Conservation (phyloP, 53 echinoderm and acorn worm genomes). For the Paelopatides confundens region DNA sequence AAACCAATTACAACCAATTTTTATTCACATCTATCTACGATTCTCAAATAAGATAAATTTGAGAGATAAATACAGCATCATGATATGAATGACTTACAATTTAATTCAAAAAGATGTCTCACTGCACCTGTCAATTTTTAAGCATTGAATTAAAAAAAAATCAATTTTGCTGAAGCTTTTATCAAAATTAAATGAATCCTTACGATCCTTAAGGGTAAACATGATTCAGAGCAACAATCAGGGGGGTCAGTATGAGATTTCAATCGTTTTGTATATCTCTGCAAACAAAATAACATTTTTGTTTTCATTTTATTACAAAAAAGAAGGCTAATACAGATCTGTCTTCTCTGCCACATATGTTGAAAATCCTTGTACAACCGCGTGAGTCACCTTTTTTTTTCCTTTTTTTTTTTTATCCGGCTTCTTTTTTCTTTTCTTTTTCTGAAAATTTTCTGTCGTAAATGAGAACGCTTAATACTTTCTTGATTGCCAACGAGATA, state of each 20-base stretch:
- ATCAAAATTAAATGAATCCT: background rate
- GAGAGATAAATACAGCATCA: background rate
- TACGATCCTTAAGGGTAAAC: conserved; percentile 9
- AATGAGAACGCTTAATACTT: conserved; percentile 31
- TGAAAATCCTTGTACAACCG: background rate
- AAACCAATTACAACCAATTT: background rate
- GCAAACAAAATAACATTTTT: background rate
- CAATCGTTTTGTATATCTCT: background rate
- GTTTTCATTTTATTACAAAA: background rate
- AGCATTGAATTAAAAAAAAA: background rate
- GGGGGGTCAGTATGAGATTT: conserved; percentile 8
- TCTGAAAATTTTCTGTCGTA: background rate
- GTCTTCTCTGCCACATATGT: background rate
- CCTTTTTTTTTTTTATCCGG: background rate
- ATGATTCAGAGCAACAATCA: conserved; percentile 21
- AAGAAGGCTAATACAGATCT: background rate
- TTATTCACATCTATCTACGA: background rate
- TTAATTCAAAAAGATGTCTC: background rate
- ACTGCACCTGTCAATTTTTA: background rate
- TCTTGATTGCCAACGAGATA: conserved; percentile 11
- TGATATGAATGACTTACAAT: background rate
- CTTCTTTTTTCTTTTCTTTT: background rate
- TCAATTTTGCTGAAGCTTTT: conserved; percentile 34
- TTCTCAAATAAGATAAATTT: background rate
- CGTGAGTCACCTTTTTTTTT: background rate